A percentile compares a stretch with the other conserved stretches of the same genome.
Evolutionary conservation across 2,113 vertebrate genomes (phyloP).

Genomic region (Petrocephalus microphthalmus): DNA sequence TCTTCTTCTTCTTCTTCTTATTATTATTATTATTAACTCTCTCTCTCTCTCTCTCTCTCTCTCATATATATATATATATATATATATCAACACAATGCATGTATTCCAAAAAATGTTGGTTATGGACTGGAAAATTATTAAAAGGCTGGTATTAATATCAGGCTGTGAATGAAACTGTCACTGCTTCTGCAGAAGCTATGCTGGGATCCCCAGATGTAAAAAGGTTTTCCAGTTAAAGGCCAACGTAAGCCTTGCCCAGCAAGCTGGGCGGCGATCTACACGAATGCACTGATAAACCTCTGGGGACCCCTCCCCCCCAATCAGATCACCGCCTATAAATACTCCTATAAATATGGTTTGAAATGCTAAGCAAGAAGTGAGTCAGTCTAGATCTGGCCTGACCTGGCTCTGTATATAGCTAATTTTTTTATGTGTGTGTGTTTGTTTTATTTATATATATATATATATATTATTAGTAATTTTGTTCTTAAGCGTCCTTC

Average conservation of each 20-base stretch:
- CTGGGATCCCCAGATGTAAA: not conserved
- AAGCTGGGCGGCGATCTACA: not conserved
- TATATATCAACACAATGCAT: not conserved
- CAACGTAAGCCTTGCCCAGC: not conserved
- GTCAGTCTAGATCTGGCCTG: not conserved
- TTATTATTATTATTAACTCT: too few relatives aligned
- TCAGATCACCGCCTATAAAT: not conserved
- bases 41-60: too few relatives aligned
- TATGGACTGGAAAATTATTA: not conserved
- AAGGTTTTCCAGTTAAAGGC: not conserved
- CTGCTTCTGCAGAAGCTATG: not conserved
- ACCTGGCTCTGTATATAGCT: not conserved
- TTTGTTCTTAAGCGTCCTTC: not conserved
- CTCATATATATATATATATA: too few relatives aligned
- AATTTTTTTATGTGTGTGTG: not conserved
- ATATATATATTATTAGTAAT: not conserved
- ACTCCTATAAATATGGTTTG: not conserved
- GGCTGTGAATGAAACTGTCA: not conserved
- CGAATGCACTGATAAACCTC: not conserved
- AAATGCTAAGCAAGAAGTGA: not conserved
- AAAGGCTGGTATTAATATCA: not conserved
- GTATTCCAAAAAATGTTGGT: not conserved
- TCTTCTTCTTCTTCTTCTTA: too few relatives aligned
- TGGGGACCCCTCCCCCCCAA: not conserved
- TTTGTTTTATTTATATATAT: not conserved